phyloP scores from a whole-genome alignment of 2,797 vertebrate genomes.

The Salmo trutta region DNA sequence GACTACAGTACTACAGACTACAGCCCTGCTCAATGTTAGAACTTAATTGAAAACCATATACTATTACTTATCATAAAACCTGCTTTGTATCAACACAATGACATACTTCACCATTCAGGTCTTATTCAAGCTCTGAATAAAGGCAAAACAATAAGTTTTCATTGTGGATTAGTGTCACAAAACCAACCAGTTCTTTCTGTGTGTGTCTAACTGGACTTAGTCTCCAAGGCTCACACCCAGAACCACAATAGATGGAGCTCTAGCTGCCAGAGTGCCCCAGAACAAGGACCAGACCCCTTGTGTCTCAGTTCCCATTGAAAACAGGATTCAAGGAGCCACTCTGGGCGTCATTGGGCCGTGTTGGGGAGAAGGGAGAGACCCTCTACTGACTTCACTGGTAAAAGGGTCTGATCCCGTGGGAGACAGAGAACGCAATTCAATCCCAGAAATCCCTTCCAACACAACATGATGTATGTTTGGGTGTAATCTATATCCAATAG shows the following conservation, averaged over 20 bases:
- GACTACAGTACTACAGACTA: not conserved
- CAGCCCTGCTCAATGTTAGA: conserved; percentile 9
- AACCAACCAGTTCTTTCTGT: conserved; percentile 12
- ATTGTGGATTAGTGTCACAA: conserved; percentile 17
- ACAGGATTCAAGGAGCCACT: conserved; percentile 40
- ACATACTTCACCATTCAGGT: not conserved
- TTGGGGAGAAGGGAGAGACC: conserved; percentile 1
- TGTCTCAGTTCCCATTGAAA: conserved; percentile 29
- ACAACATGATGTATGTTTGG: conserved; percentile 58
- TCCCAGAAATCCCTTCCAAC: conserved; percentile 58
- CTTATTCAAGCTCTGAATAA: too few relatives aligned
- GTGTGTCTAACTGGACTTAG: conserved; percentile 22
- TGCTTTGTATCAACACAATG: conserved; percentile 7
- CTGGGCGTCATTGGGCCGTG: conserved; percentile 38
- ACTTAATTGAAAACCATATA: not conserved
- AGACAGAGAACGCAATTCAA: conserved; percentile 43
- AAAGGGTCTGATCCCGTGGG: conserved; percentile 57
- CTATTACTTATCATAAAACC: not conserved
- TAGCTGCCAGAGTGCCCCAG: conserved; percentile 11
- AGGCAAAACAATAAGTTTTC: conserved; percentile 2
- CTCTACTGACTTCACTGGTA: conserved; percentile 46
- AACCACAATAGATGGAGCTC: conserved; percentile 33
- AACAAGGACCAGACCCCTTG: conserved; percentile 1
- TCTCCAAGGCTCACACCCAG: conserved; percentile 24
- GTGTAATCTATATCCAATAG: conserved; percentile 56